phyloP scores from a whole-genome alignment of 2,113 vertebrate species.

The Scartelaos histophorus region DNA sequence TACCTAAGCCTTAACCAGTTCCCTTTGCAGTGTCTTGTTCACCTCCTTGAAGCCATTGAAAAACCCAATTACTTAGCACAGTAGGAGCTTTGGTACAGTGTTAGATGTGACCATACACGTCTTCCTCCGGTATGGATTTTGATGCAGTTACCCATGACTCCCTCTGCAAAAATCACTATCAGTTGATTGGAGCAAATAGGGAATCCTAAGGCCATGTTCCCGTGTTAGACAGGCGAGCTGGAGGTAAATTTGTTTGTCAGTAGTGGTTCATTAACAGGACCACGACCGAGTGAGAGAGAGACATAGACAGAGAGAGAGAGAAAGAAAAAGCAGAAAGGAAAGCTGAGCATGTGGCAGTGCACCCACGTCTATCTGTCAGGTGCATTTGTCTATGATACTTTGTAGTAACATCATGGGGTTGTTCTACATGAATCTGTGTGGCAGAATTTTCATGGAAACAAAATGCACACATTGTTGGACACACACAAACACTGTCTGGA shows the following conservation, averaged over 20 bases:
- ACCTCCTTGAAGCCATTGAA: neutral
- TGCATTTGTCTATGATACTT: neutral
- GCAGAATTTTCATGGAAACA: no score
- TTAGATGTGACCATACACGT: neutral
- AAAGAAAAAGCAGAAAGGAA: neutral
- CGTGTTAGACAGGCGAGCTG: neutral
- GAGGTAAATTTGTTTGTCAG: constrained; percentile 12
- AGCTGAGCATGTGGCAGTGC: neutral
- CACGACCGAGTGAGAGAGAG: neutral
- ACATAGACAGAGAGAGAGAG: no score
- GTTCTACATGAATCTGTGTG: no score
- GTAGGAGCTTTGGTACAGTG: neutral
- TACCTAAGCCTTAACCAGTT: neutral
- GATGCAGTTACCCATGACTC: constrained; percentile 2
- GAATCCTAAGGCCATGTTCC: neutral
- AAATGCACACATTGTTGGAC: no score
- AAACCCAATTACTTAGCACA: constrained; percentile 9
- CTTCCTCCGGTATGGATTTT: constrained; percentile 18
- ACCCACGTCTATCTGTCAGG: neutral
- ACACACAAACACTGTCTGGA: no score
- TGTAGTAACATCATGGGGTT: no score
- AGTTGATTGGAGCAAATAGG: constrained; percentile 2
- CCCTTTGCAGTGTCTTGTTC: constrained; percentile 7
- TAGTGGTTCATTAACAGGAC: constrained; percentile 1
- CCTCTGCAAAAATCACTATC: constrained; percentile 1